Percentiles rank a stretch among this genome's conserved stretches.
Conservation (phyloP, 2,888 invertebrate species). For the Zelleria hepariella region DNA sequence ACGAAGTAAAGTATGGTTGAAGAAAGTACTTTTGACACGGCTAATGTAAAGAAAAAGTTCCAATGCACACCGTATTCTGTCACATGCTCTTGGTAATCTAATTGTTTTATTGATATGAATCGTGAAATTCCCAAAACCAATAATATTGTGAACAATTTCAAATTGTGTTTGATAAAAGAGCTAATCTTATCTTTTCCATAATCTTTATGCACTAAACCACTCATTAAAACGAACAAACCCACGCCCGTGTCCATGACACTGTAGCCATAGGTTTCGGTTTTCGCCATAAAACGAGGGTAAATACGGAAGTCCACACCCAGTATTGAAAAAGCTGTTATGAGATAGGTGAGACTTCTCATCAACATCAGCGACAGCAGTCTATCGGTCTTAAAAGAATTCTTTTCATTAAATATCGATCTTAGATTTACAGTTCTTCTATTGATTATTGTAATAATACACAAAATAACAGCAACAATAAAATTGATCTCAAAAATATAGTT, state of each 20-base stretch:
- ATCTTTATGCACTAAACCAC: slow-evolving; percentile 79
- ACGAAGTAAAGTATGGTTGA: slow-evolving; percentile 66
- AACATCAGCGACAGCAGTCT: slow-evolving; percentile 72
- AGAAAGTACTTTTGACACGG: slow-evolving; percentile 82
- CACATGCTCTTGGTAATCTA: slow-evolving; percentile 89
- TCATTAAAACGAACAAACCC: slow-evolving; percentile 86
- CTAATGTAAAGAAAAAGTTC: slow-evolving; percentile 98
- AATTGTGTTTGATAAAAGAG: slow-evolving; percentile 28
- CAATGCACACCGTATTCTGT: slow-evolving; percentile 97
- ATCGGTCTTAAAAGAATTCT: slow-evolving; percentile 24
- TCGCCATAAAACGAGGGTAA: slow-evolving; percentile 89
- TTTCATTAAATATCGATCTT: slow-evolving; percentile 17
- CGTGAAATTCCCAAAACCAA: slow-evolving; percentile 75
- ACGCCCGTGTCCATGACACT: slow-evolving; percentile 97
- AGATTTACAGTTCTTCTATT: slow-evolving; percentile 2
- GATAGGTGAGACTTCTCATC: slow-evolving; percentile 77
- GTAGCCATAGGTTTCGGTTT: slow-evolving; percentile 88
- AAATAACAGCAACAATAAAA: slow-evolving; percentile 5
- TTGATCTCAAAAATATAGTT: slow-evolving; percentile 41
- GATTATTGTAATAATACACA: neutral
- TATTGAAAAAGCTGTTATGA: slow-evolving; percentile 85
- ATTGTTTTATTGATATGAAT: slow-evolving; percentile 70
- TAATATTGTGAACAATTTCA: slow-evolving; percentile 36
- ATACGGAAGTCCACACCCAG: slow-evolving; percentile 93
- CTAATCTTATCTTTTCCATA: slow-evolving; percentile 28